Evolutionary conservation across 2,888 invertebrate genomes (phyloP).

Genomic region (Phortica okadai): DNA sequence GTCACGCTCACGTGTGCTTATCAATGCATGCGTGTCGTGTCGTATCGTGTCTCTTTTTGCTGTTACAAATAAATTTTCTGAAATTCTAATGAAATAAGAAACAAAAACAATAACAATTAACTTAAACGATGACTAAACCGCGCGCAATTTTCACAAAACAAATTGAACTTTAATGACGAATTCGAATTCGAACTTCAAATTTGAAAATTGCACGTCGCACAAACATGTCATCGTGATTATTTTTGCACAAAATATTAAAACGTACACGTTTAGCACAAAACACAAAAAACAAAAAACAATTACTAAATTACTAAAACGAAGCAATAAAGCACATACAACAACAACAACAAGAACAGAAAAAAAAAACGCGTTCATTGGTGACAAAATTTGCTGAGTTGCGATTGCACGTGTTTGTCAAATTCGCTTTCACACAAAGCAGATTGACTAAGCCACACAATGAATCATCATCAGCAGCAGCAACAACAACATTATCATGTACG

Average conservation of each 20-base stretch:
- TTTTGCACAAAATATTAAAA: conserved; percentile 41
- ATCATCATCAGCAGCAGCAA: neutral
- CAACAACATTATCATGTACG: neutral
- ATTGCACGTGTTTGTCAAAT: neutral
- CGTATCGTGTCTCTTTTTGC: neutral
- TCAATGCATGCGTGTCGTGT: neutral
- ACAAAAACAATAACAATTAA: neutral
- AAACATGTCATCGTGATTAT: conserved; percentile 66
- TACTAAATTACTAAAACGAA: conserved; percentile 49
- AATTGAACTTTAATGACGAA: neutral
- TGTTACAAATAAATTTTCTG: neutral
- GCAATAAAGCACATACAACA: conserved; percentile 53
- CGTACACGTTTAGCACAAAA: neutral
- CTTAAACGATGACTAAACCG: neutral
- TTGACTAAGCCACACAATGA: neutral
- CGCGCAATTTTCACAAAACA: neutral
- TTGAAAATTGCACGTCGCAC: conserved; percentile 53
- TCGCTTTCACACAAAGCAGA: neutral
- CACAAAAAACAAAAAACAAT: conserved; percentile 40
- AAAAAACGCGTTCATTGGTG: neutral
- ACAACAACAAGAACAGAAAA: neutral
- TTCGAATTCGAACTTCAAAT: neutral
- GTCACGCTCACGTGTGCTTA: neutral
- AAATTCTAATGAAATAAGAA: neutral
- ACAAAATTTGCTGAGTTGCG: conserved; percentile 1